Evolutionary conservation across 1,140 invertebrate genomes (phyloP).

Genomic region (Coelopa frigida): DNA sequence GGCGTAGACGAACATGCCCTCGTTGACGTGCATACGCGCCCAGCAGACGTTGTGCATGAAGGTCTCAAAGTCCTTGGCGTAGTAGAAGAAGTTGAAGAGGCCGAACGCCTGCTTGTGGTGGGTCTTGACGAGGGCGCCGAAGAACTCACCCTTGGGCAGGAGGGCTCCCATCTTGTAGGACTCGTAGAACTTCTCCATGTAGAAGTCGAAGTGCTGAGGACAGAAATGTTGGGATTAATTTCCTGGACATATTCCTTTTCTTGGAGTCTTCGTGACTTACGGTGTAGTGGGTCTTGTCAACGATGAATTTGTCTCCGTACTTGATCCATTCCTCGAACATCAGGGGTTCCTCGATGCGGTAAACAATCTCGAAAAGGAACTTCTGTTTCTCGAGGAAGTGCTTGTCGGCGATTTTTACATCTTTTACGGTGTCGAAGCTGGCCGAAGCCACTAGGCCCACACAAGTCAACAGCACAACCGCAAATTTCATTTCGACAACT

Average conservation of each 20-base stretch:
- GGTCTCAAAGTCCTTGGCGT: conserved; percentile 56
- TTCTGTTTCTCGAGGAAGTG: conserved; percentile 51
- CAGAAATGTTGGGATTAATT: conserved; percentile 2
- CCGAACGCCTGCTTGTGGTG: conserved; percentile 34
- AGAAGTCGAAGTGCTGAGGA: conserved; percentile 48
- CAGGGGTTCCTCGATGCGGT: conserved; percentile 49
- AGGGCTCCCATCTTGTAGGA: conserved; percentile 51
- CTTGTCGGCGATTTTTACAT: conserved; percentile 27
- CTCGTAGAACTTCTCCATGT: conserved; percentile 54
- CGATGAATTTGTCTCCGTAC: conserved; percentile 17
- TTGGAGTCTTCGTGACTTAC: conserved; percentile 20
- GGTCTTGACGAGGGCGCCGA: conserved; percentile 53
- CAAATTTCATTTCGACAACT: conserved; percentile 34
- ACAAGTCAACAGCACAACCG: conserved; percentile 27
- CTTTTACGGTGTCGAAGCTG: conserved; percentile 21
- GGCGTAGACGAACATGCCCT: conserved; percentile 54
- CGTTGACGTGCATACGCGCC: conserved; percentile 53
- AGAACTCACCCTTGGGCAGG: conserved; percentile 53
- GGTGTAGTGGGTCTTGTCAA: conserved; percentile 27
- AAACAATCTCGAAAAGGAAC: conserved; percentile 53
- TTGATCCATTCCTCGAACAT: conserved; percentile 36
- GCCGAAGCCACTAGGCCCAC: conserved; percentile 29
- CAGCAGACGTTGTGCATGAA: conserved; percentile 57
- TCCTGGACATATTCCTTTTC: not conserved
- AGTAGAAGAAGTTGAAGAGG: conserved; percentile 53